Evolutionary conservation across 2,113 vertebrate species (phyloP).

Genomic region (Cyphomyrus discorhynchus): DNA sequence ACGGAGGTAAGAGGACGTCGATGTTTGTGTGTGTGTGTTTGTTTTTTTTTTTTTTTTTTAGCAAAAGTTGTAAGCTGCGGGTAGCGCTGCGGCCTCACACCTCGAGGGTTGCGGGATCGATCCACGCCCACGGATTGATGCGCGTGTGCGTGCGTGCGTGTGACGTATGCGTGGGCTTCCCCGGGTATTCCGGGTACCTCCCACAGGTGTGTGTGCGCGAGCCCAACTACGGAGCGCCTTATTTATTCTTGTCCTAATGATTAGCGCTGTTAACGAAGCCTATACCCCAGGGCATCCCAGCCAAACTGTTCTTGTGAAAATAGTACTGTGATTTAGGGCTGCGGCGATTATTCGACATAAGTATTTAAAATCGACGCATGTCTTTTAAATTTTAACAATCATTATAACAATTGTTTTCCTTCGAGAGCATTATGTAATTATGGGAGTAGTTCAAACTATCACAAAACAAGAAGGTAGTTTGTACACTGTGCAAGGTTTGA

Average conservation of each 20-base stretch:
- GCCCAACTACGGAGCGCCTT: not conserved
- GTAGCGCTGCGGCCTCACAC: not conserved
- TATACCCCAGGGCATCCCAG: not conserved
- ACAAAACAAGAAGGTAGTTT: too few relatives aligned
- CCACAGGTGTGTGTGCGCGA: not conserved
- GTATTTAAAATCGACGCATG: too few relatives aligned
- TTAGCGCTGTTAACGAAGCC: not conserved
- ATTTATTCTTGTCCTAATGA: not conserved
- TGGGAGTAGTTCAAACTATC: too few relatives aligned
- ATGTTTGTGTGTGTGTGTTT: not conserved
- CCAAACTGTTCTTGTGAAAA: not conserved
- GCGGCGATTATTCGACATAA: too few relatives aligned
- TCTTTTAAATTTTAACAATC: too few relatives aligned
- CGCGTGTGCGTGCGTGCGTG: not conserved
- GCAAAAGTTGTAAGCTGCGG: not conserved
- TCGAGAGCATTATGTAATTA: too few relatives aligned
- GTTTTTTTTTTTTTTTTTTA: not conserved
- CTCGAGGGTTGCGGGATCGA: not conserved
- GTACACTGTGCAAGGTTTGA: too few relatives aligned
- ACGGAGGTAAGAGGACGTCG: not conserved
- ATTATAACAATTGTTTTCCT: too few relatives aligned
- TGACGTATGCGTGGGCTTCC: not conserved
- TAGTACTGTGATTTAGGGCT: not conserved
- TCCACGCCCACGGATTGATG: not conserved
- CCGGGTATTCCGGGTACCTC: not conserved